Conservation (phyloP, 1,140 invertebrate genomes). For the Eufriesea mexicana region DNA sequence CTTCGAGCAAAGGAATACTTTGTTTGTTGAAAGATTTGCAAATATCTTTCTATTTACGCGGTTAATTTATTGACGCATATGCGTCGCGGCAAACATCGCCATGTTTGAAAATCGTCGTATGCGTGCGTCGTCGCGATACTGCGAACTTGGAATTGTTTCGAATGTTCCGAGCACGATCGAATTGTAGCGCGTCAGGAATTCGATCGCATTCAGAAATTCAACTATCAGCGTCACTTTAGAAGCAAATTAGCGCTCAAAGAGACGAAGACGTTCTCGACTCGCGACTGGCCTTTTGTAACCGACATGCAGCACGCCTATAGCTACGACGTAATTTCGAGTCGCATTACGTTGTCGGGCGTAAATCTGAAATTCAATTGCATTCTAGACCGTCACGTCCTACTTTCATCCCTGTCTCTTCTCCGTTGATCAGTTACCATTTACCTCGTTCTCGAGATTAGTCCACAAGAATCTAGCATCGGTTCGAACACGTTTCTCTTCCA, state of each 20-base stretch:
- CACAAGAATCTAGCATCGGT: constrained; percentile 35
- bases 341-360: constrained; percentile 24
- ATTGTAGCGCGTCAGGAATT: neutral
- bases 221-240: neutral
- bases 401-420: constrained; percentile 22
- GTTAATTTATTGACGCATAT: neutral
- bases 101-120: too few species aligned
- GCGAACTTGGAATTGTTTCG: too few species aligned
- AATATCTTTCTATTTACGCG: neutral
- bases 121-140: too few species aligned
- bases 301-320: neutral
- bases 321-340: neutral
- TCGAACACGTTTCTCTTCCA: constrained; percentile 7
- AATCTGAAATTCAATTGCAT: constrained; percentile 51
- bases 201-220: neutral
- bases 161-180: neutral
- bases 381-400: constrained; percentile 33
- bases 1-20: neutral
- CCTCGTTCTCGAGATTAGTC: constrained; percentile 48
- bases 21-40: too few species aligned
- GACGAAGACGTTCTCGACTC: too few species aligned
- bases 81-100: too few species aligned
- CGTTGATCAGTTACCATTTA: constrained; percentile 54
- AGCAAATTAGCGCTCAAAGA: neutral
- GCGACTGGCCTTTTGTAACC: neutral